Base-by-base conservation (phyloP, 2,113 vertebrate genomes). In the Nothocercus julius region DNA sequence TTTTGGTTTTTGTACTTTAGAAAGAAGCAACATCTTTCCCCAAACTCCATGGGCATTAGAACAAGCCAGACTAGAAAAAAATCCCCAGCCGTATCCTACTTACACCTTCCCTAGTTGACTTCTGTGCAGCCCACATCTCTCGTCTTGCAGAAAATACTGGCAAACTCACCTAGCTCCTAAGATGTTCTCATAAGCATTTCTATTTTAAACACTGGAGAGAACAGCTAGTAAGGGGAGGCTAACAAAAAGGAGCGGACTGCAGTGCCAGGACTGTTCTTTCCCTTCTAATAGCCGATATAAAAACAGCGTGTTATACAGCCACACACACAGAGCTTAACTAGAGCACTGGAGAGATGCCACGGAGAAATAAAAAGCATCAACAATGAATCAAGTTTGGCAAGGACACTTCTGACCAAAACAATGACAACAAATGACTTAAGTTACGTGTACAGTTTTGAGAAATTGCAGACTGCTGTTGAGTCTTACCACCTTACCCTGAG, bases 401-500 rank as follows among this genome's bases (percentile, higher is more conserved):
- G 74, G 72, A 88, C 64, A 40, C 36, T 81, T 92, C n/a, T 44
- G 36, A 84, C 62, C 32, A 68, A 24, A 76, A 30, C 22, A 82
- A 36, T 66, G 61, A 87, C 63, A 66, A 69, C 5, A 81, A 74
- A 77, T 20, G 42, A 72, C 28, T 85, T 30, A 82, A 82, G 68
- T 85, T n/a, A 30, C 11, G 76, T 30, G 53, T 72, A 64, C 44
- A 79, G 49, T 54, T 58, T 24, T n/a, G 53, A 84, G 36, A 74
- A 74, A 61, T 44, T 5, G 85, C 54, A 16, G 27, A 27, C 1
- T 58, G 34, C 13, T 80, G 59, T 24, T 80, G 54, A 76, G 45
- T 30, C 19, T 69, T 64, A 89, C 10, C 47, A 32, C n/a, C 68
- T 95, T 96, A 99, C 99, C 98, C 99, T 99, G 10, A 99, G 98